Conservation (phyloP, 2,113 vertebrate genomes). For the Natator depressus region DNA sequence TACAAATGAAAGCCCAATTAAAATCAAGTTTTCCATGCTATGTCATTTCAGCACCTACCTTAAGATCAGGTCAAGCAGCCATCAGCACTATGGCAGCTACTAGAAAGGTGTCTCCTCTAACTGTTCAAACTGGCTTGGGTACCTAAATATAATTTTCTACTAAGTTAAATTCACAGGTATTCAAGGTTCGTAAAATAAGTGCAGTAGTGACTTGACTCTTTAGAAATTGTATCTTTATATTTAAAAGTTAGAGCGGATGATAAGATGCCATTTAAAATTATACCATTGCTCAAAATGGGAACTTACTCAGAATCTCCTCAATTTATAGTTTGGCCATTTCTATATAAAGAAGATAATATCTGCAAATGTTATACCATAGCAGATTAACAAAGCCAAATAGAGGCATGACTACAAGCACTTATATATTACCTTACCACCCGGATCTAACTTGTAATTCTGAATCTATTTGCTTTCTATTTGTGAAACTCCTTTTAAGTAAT, state of each 20-base stretch:
- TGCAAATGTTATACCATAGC: not conserved
- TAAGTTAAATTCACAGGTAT: not conserved
- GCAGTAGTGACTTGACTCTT: not conserved
- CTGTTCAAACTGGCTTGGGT: not conserved
- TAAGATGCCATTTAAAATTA: not conserved
- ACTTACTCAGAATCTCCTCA: not conserved
- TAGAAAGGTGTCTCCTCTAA: not conserved
- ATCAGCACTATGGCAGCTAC: not conserved
- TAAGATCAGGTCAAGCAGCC: not conserved
- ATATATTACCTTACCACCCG: not conserved
- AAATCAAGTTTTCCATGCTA: not conserved
- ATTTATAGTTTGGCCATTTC: not conserved
- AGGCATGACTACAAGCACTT: not conserved
- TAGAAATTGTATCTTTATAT: not conserved
- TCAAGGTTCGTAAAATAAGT: not conserved
- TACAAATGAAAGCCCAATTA: accelerated
- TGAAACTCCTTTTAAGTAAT: not conserved
- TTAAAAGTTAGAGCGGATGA: not conserved
- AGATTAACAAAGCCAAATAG: not conserved
- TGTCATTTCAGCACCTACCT: not conserved
- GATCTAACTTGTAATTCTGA: not conserved
- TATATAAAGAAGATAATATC: not conserved
- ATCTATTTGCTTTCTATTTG: not conserved
- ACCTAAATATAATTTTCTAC: not conserved
- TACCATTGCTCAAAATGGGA: not conserved